phyloP scores from a whole-genome alignment of 1,140 invertebrate genomes.

The Alviniconcha marisindica region DNA sequence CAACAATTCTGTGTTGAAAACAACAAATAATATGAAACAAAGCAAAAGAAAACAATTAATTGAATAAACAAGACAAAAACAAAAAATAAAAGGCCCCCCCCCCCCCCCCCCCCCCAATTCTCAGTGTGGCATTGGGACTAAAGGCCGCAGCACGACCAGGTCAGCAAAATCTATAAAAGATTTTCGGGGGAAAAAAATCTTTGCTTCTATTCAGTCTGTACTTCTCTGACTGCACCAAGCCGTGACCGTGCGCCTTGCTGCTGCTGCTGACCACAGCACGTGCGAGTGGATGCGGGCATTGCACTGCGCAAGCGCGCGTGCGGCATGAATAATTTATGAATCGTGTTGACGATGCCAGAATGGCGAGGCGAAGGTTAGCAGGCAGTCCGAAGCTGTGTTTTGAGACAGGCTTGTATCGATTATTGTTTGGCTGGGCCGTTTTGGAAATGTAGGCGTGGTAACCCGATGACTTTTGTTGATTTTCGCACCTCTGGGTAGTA shows the following conservation, averaged over 20 bases:
- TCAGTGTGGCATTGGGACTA: too few relatives aligned
- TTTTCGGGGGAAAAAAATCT: too few relatives aligned
- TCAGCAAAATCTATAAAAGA: too few relatives aligned
- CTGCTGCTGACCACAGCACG: not conserved
- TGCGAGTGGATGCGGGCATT: not conserved
- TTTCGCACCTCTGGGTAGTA: too few relatives aligned
- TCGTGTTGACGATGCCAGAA: not conserved
- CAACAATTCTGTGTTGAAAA: too few relatives aligned
- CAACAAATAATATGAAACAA: too few relatives aligned
- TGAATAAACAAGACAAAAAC: too few relatives aligned
- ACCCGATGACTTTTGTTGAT: not conserved
- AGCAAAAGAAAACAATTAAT: too few relatives aligned
- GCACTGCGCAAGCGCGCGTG: slow-evolving; percentile 3
- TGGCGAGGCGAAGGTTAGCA: not conserved
- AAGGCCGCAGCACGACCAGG: too few relatives aligned
- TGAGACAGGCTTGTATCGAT: too few relatives aligned
- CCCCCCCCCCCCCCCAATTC: too few relatives aligned
- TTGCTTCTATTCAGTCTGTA: not conserved
- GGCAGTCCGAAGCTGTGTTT: not conserved
- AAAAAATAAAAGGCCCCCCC: too few relatives aligned
- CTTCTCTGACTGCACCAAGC: not conserved
- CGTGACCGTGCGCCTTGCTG: not conserved
- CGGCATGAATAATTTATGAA: slow-evolving; percentile 28
- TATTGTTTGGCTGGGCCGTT: not conserved
- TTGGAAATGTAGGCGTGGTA: not conserved